Conservation (phyloP, 2,888 invertebrate species). For the Zygaena filipendulae region DNA sequence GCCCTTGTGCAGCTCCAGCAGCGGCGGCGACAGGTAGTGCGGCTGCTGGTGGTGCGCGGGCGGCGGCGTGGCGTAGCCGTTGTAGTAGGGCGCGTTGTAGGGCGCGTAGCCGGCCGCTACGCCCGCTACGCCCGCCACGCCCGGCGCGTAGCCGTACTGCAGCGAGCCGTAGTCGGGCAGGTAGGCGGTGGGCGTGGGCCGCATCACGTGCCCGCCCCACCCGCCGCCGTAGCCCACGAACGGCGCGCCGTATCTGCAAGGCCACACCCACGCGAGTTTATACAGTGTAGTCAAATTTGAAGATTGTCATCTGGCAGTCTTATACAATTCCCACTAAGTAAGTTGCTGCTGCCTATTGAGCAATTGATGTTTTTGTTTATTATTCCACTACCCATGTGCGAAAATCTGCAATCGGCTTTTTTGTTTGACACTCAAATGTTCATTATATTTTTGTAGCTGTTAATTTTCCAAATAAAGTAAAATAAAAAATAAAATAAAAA, state of each 20-base stretch:
- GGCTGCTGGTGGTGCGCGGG: constrained; percentile 57
- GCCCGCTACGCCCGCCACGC: constrained; percentile 30
- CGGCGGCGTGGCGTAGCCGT: constrained; percentile 54
- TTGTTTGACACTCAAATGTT: too few species aligned
- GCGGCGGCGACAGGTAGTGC: constrained; percentile 52
- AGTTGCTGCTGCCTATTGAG: too few species aligned
- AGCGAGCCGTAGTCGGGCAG: constrained; percentile 60
- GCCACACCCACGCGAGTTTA: too few species aligned
- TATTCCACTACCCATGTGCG: too few species aligned
- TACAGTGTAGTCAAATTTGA: too few species aligned
- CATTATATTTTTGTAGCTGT: too few species aligned
- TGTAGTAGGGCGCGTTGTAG: constrained; percentile 58
- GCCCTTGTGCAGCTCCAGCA: constrained; percentile 57
- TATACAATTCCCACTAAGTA: too few species aligned
- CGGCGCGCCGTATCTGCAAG: constrained; percentile 45
- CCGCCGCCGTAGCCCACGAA: constrained; percentile 63
- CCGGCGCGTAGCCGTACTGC: constrained; percentile 54
- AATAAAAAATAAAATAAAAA: too few species aligned
- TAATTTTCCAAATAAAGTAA: too few species aligned
- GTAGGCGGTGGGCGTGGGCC: constrained; percentile 60
- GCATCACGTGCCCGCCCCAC: constrained; percentile 55
- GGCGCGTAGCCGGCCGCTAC: constrained; percentile 44
- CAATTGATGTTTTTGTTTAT: too few species aligned
- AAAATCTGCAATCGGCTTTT: too few species aligned
- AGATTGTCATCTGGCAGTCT: too few species aligned